Percentiles rank a stretch among this genome's conserved stretches.
Conservation (phyloP, 1,140 invertebrate species). For the Meteorus sp. region DNA sequence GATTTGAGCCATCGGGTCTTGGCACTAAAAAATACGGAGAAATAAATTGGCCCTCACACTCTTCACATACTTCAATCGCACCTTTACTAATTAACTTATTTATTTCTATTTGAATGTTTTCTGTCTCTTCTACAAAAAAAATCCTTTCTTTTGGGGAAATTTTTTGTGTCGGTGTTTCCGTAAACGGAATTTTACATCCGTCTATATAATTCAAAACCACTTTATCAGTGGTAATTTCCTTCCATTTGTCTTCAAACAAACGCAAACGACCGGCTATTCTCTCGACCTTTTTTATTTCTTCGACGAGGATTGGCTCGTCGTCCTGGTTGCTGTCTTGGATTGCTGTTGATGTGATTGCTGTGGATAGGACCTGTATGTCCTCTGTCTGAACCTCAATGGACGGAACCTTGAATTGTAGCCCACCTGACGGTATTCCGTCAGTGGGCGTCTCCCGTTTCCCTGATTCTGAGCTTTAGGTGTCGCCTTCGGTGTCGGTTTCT, state of each 20-base stretch:
- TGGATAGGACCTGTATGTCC: slow-evolving; percentile 5
- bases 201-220: slow-evolving; percentile 20
- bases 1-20: background rate
- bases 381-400: background rate
- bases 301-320: slow-evolving; percentile 6
- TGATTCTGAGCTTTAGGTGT: background rate
- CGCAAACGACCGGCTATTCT: slow-evolving; percentile 21
- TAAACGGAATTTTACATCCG: slow-evolving; percentile 25
- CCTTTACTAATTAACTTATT: no score
- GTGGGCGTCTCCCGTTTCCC: slow-evolving; percentile 26
- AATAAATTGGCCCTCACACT: slow-evolving; percentile 5
- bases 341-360: slow-evolving; percentile 8
- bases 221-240: slow-evolving; percentile 19
- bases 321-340: slow-evolving; percentile 11
- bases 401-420: background rate
- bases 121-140: background rate
- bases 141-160: background rate
- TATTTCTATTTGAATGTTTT: no score
- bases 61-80: background rate
- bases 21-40: slow-evolving; percentile 3
- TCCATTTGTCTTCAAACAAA: slow-evolving; percentile 16
- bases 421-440: slow-evolving; percentile 13
- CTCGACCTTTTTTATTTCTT: slow-evolving; percentile 24
- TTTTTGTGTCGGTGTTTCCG: background rate
- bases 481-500: slow-evolving; percentile 4